phyloP scores from a whole-genome alignment of 2,888 invertebrate species.

The Agrilus cyanescens region DNA sequence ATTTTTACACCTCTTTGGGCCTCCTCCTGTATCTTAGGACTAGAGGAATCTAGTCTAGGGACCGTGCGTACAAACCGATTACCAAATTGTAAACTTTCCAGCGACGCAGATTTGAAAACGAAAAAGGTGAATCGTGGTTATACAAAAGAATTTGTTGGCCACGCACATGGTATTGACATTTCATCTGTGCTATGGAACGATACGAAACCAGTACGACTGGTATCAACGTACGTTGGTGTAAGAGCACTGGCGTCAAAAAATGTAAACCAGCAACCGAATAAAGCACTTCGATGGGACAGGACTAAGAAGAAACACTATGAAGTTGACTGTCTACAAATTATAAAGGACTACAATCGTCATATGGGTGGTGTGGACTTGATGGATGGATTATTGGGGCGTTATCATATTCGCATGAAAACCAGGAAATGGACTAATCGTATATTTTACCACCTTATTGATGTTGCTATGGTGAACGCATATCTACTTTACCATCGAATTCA shows the following conservation, averaged over 20 bases:
- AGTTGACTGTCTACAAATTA: slow-evolving; percentile 16
- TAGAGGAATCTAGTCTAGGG: slow-evolving; percentile 13
- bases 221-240: slow-evolving; percentile 26
- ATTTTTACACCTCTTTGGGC: slow-evolving; percentile 14
- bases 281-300: slow-evolving; percentile 1
- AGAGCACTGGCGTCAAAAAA: slow-evolving; percentile 9
- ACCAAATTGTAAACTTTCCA: slow-evolving; percentile 12
- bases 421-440: slow-evolving; percentile 13
- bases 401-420: slow-evolving; percentile 15
- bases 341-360: too few species aligned
- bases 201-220: slow-evolving; percentile 24
- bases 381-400: slow-evolving; percentile 16
- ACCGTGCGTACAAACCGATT: slow-evolving; percentile 14
- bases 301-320: slow-evolving; percentile 7
- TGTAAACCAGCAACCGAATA: neutral
- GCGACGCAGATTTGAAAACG: neutral
- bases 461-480: slow-evolving; percentile 14
- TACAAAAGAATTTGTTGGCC: slow-evolving; percentile 1
- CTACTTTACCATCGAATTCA: slow-evolving; percentile 9
- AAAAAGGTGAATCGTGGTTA: neutral
- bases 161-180: neutral
- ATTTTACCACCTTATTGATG: slow-evolving; percentile 7
- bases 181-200: slow-evolving; percentile 24
- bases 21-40: slow-evolving; percentile 11
- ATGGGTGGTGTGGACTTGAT: slow-evolving; percentile 19